These are phyloP conservation scores for Nudaria mundana DNA, from an alignment of 2,888 invertebrate genomes.

Conservation along the genomic window DNA sequence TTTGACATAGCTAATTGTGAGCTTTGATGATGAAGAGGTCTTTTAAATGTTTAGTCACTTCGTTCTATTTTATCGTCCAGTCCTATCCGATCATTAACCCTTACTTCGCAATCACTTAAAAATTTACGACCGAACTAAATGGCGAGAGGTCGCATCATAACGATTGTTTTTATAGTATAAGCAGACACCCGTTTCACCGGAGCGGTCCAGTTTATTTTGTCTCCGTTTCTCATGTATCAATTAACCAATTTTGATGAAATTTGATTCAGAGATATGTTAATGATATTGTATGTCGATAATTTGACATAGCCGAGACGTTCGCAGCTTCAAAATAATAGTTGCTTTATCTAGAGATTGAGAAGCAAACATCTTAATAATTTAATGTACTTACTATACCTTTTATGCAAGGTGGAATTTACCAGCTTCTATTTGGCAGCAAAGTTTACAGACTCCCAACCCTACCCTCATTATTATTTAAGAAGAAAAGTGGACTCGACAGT, in stretches of 20 bases:
- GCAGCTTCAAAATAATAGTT: no score
- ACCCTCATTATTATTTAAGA: neutral
- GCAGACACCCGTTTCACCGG: no score
- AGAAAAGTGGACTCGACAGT: neutral
- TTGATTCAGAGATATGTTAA: no score
- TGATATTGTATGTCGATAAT: no score
- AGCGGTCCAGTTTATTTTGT: no score
- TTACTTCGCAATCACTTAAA: constrained; percentile 41
- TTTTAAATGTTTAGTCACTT: constrained; percentile 10
- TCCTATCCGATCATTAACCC: constrained; percentile 44
- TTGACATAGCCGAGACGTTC: no score
- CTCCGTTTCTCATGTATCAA: no score
- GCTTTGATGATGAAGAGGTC: no score
- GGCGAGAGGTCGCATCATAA: constrained; percentile 33
- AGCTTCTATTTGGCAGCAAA: neutral
- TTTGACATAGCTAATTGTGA: no score
- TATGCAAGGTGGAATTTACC: neutral
- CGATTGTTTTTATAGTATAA: constrained; percentile 34
- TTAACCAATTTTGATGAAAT: no score
- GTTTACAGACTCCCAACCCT: neutral
- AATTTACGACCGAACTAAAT: constrained; percentile 50
- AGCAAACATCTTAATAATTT: neutral
- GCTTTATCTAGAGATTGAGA: no score
- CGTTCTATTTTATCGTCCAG: constrained; percentile 35
- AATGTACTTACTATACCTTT: neutral